Base-by-base conservation (phyloP, 2,888 invertebrate species). In the Furcula furcula region DNA sequence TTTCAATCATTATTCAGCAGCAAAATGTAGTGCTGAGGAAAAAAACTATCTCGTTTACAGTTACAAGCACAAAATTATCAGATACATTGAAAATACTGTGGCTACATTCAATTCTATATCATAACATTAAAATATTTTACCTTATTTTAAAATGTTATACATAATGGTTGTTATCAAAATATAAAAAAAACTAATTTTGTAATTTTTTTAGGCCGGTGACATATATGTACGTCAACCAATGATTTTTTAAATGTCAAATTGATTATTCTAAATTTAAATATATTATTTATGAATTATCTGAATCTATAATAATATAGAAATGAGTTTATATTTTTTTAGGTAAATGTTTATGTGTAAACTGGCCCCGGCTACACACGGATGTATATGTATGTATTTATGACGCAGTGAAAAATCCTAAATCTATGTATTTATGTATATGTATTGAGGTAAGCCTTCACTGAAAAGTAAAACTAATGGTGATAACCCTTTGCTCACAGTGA, bases 131-230 rank as follows among this genome's bases (percentile, higher is more conserved):
- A 45, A 28, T 31, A 40, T 36, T 38, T 66, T 69, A 81, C 78
- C 77, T 83, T 79, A 76, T 72, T 74, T 76, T 52, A 63, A 75
- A 76, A 67, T 65, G 61, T 56, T 68, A 72, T 62, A 67, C 83
- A 83, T 81, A 70, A 57, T 79, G 66, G 65, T 70, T 68, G 63
- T 61, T 77, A 79, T 71, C 69, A 79, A 83, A 83, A 73, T 70
- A 54, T 55, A 56, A 73, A 73, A 75, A n/a, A n/a, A 76, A 75
- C 57, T 66, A 74, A 73, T 81, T 81, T 81, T 80, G 73, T 70
- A 75, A 72, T 77, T 77, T 78, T 55, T 79, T 79, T 71, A 57
- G 54, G 62, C 69, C 65, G 72, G 74, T 79, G 80, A 79, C 83
- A 74, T 51, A n/a, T n/a, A n/a, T n/a, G n/a, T n/a, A 60, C 64